phyloP scores from a whole-genome alignment of 2,797 vertebrate genomes.

The Harpagifer antarcticus region DNA sequence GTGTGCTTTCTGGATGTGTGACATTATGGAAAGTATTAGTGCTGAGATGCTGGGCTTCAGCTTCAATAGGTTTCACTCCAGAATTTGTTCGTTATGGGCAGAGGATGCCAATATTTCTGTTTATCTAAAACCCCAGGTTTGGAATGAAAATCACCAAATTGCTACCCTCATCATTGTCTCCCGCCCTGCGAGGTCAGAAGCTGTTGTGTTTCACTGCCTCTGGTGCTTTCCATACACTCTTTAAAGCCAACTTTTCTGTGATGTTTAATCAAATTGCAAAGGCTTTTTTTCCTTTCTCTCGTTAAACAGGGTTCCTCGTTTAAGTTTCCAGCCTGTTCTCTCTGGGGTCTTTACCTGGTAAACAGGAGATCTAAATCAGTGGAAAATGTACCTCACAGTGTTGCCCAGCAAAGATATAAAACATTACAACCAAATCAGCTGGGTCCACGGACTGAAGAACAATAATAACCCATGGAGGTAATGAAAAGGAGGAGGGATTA shows the following conservation, averaged over 20 bases:
- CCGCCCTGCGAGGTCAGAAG: slow-evolving; percentile 31
- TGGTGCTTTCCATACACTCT: slow-evolving; percentile 56
- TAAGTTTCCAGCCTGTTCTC: slow-evolving; percentile 80
- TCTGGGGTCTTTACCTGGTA: slow-evolving; percentile 76
- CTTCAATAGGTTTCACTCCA: slow-evolving; percentile 43
- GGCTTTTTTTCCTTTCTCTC: slow-evolving; percentile 25
- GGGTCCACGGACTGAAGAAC: slow-evolving; percentile 61
- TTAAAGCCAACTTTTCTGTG: slow-evolving; percentile 29
- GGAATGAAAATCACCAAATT: slow-evolving; percentile 33
- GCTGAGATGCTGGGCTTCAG: slow-evolving; percentile 41
- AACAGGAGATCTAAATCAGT: slow-evolving; percentile 78
- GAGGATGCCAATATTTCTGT: slow-evolving; percentile 33
- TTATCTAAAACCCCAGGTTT: slow-evolving; percentile 45
- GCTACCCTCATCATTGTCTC: slow-evolving; percentile 23
- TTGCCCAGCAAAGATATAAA: slow-evolving; percentile 55
- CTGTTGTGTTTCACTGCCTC: slow-evolving; percentile 52
- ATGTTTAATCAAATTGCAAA: slow-evolving; percentile 65
- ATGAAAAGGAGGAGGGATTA: slow-evolving; percentile 9
- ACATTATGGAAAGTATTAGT: slow-evolving; percentile 69
- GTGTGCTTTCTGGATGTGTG: slow-evolving; percentile 32
- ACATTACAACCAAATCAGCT: slow-evolving; percentile 66
- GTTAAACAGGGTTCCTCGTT: slow-evolving; percentile 71
- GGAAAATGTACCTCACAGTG: slow-evolving; percentile 80
- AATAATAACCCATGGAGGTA: slow-evolving; percentile 34
- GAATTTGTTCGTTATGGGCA: slow-evolving; percentile 24